These are phyloP conservation scores for Sinhomidia bicolor DNA, from an alignment of 2,888 invertebrate species.

Conservation along the genomic window DNA sequence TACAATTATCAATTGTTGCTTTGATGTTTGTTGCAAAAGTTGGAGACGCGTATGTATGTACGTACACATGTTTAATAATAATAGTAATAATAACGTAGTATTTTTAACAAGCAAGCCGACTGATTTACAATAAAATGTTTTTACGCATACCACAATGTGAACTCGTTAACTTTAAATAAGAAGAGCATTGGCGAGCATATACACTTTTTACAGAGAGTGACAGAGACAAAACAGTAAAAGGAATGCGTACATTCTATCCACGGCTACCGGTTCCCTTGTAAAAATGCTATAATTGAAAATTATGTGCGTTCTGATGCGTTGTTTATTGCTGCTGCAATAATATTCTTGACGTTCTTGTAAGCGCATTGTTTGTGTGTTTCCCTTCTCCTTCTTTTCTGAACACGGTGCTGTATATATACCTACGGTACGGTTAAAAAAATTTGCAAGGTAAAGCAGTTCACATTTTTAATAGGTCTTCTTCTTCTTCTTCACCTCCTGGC, in stretches of 20 bases:
- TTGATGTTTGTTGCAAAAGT: background rate
- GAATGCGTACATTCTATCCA: constrained; percentile 16
- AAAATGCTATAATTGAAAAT: constrained; percentile 40
- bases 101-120: constrained; percentile 23
- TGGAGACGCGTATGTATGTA: no score
- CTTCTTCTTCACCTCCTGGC: background rate
- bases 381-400: background rate
- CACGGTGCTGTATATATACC: no score
- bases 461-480: constrained; percentile 6
- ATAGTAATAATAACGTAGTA: background rate
- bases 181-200: background rate
- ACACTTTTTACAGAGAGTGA: background rate
- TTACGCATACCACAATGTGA: constrained; percentile 17
- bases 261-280: constrained; percentile 38
- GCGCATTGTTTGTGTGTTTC: background rate
- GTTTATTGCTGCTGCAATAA: constrained; percentile 19
- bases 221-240: constrained; percentile 1
- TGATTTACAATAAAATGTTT: no score
- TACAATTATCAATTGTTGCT: constrained; percentile 21
- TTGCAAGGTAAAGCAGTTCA: constrained; percentile 14
- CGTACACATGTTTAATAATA: background rate
- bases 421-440: no score
- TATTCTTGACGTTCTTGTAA: background rate
- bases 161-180: constrained; percentile 22
- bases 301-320: constrained; percentile 40